Evolutionary conservation across 2,888 invertebrate species (phyloP).

Genomic region (Catocala sponsa): DNA sequence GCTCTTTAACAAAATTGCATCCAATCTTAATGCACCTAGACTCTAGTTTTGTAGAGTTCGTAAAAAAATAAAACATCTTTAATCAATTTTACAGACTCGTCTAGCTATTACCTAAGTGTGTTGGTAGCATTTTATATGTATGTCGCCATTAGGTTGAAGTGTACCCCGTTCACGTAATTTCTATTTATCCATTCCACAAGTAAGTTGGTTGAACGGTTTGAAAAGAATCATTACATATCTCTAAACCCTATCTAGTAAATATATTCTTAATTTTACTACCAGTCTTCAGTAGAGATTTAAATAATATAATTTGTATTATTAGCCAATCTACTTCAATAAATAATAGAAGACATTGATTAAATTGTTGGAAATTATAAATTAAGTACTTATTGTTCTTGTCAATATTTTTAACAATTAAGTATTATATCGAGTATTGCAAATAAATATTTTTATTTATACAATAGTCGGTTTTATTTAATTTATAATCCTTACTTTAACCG

Average conservation of each 20-base stretch:
- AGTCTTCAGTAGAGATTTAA: too few relatives aligned
- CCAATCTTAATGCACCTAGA: too few relatives aligned
- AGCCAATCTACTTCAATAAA: not conserved
- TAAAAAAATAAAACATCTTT: too few relatives aligned
- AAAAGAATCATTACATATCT: not conserved
- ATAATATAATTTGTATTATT: conserved; percentile 5
- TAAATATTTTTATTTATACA: conserved; percentile 55
- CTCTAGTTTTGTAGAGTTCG: too few relatives aligned
- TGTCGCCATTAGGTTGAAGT: too few relatives aligned
- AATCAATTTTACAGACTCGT: too few relatives aligned
- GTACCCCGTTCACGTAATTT: too few relatives aligned
- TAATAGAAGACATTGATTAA: conserved; percentile 5
- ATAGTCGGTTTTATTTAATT: conserved; percentile 39
- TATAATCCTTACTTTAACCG: not conserved
- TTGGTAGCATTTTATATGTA: too few relatives aligned
- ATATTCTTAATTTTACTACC: too few relatives aligned
- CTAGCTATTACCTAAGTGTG: too few relatives aligned
- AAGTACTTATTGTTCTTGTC: conserved; percentile 17
- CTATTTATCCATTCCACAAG: not conserved
- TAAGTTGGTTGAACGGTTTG: not conserved
- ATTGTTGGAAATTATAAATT: conserved; percentile 15
- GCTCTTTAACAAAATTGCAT: too few relatives aligned
- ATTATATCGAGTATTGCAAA: conserved; percentile 50
- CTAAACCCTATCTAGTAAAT: not conserved
- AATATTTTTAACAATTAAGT: conserved; percentile 39